Base-by-base conservation (phyloP, 2,797 vertebrate genomes). In the Bovichtus variegatus region DNA sequence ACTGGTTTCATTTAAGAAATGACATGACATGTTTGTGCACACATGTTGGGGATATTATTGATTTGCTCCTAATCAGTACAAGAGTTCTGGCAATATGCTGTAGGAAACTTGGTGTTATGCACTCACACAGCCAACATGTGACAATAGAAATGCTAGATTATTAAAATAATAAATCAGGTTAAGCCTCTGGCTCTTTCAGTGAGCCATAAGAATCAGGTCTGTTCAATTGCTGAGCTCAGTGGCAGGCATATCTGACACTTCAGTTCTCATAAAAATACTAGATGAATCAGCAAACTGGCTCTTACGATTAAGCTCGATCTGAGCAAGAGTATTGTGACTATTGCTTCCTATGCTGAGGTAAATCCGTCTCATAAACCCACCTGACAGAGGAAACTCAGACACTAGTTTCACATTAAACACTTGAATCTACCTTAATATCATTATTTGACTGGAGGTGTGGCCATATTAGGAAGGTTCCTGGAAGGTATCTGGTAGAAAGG, bases 171-270 rank as follows among this genome's bases (percentile, higher is more conserved):
- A 54, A 59, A 16, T 70, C 65, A 44, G 51, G 9, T 46, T 16
- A 47, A 31, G 31, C 51, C 36, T 49, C 6, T 0, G 57, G n/a
- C 19, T 68, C 9, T 36, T 67, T 31, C 6, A 44, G 21, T 40
- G 27, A 21, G 50, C 23, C 13, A 6, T 40, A 53, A 62, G n/a
- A 58, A 31, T 19, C 12, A 15, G 0, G 16, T 29, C 27, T 21
- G 15, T 36, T 71, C 64, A 53, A 81, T 67, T 76, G 46, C 64
- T 50, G 50, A 61, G 38, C 46, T 47, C 60, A 67, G 58, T 23
- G 16, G 21, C 0, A 3, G 55, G 36, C 43, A 27, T 43, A 46
- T 49, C 34, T 40, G 9, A 46, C 13, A 31, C 41, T 43, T 65
- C 27, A 6, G n/a, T 25, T n/a, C 43, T 74, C 18, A 16, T 55